Conservation (phyloP, 2,797 vertebrate species). For the Coracias cyanogaster region DNA sequence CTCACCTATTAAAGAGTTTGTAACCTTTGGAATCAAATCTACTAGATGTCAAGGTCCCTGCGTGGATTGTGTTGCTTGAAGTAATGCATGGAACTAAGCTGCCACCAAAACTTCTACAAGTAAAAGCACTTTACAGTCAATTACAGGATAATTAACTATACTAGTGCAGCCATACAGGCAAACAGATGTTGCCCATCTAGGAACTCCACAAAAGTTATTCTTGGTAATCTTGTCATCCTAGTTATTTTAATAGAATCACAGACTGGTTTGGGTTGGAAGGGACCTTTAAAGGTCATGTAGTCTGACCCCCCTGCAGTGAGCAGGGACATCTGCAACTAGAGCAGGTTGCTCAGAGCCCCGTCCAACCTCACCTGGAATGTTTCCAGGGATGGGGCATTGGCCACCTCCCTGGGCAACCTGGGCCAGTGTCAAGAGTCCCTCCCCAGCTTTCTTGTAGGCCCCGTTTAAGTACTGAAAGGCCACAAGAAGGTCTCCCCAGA, state of each 20-base stretch:
- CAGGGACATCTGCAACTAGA: not conserved
- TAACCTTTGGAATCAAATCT: conserved; percentile 35
- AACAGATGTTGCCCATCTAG: not conserved
- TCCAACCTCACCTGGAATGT: not conserved
- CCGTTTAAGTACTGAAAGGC: not conserved
- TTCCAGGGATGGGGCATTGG: not conserved
- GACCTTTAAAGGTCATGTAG: not conserved
- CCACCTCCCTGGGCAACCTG: not conserved
- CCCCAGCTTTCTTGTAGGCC: not conserved
- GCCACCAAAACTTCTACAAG: not conserved
- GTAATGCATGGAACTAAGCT: not conserved
- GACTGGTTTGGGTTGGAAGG: not conserved
- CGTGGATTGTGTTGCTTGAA: not conserved
- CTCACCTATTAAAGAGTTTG: conserved; percentile 10
- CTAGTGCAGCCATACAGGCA: not conserved
- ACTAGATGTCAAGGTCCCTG: not conserved
- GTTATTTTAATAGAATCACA: not conserved
- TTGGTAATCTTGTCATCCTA: not conserved
- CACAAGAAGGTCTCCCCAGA: not conserved
- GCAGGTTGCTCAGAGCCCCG: not conserved
- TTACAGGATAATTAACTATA: not conserved
- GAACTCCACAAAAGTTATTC: not conserved
- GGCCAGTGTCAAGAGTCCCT: not conserved
- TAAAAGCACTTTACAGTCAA: not conserved
- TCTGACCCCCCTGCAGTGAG: not conserved